These are phyloP conservation scores for Lutjanus campechanus DNA, from an alignment of 2,797 vertebrate genomes.

Conservation along the genomic window DNA sequence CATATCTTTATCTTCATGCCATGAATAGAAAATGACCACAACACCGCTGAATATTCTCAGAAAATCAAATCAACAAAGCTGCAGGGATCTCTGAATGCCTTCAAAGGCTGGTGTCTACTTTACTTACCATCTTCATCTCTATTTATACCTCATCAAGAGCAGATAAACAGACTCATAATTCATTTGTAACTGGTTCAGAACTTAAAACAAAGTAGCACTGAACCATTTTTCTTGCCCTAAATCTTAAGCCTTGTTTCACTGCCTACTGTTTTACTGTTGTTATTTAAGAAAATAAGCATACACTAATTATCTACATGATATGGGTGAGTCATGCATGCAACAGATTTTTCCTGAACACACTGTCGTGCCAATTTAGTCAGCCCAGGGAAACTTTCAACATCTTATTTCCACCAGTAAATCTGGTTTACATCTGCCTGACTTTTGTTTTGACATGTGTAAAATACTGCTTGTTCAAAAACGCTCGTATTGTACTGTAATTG, in stretches of 20 bases:
- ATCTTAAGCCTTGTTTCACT: neutral
- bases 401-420: neutral
- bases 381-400: neutral
- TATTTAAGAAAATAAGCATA: too few relatives aligned
- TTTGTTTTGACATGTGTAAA: neutral
- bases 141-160: slow-evolving; percentile 28
- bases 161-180: slow-evolving; percentile 5
- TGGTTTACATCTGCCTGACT: neutral
- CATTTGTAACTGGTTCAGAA: neutral
- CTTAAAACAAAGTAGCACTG: neutral
- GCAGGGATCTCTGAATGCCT: slow-evolving; percentile 12
- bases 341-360: neutral
- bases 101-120: slow-evolving; percentile 13
- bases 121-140: slow-evolving; percentile 1
- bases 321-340: neutral
- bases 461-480: neutral
- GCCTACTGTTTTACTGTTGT: too few relatives aligned
- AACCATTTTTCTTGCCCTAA: neutral
- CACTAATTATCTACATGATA: too few relatives aligned
- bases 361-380: neutral
- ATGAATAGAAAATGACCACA: slow-evolving; percentile 2
- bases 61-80: slow-evolving; percentile 31
- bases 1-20: neutral
- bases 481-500: neutral
- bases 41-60: slow-evolving; percentile 13